These are phyloP conservation scores for Silurus asotus DNA, from an alignment of 2,113 vertebrate genomes.

Conservation along the genomic window DNA sequence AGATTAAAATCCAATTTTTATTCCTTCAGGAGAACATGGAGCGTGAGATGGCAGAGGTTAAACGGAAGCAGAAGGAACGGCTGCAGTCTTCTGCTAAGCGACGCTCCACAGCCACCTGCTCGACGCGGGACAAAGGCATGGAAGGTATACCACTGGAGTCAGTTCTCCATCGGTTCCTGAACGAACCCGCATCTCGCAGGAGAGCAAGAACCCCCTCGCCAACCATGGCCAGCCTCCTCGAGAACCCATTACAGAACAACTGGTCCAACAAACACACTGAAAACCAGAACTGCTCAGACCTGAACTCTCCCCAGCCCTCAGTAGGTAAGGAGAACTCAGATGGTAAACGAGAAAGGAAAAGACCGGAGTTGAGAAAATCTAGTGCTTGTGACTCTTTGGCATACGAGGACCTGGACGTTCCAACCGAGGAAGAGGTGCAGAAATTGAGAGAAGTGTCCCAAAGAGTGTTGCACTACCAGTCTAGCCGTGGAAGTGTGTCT, in stretches of 20 bases:
- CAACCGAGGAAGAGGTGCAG: slow-evolving; percentile 66
- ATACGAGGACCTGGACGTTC: slow-evolving; percentile 61
- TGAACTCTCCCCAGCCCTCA: neutral
- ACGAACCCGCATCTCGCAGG: slow-evolving; percentile 50
- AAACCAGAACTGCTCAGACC: slow-evolving; percentile 6
- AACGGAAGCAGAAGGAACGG: slow-evolving; percentile 65
- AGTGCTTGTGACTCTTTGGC: slow-evolving; percentile 27
- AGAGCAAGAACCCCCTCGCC: slow-evolving; percentile 53
- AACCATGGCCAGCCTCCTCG: slow-evolving; percentile 44
- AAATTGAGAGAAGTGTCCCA: slow-evolving; percentile 71
- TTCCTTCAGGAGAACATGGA: slow-evolving; percentile 70
- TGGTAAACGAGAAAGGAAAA: slow-evolving; percentile 40
- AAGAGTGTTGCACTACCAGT: slow-evolving; percentile 69
- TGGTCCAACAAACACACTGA: slow-evolving; percentile 4
- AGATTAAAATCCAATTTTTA: neutral
- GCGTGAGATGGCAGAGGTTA: slow-evolving; percentile 67
- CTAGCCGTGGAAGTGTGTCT: slow-evolving; percentile 63
- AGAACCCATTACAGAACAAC: slow-evolving; percentile 57
- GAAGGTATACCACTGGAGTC: slow-evolving; percentile 68
- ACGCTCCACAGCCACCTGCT: slow-evolving; percentile 76
- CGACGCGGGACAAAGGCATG: slow-evolving; percentile 71
- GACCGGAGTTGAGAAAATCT: slow-evolving; percentile 3
- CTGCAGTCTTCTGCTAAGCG: slow-evolving; percentile 65
- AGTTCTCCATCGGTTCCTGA: slow-evolving; percentile 64
- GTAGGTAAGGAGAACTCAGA: neutral